A percentile compares a stretch with the other conserved stretches of the same genome.
Evolutionary conservation across 2,888 invertebrate species (phyloP).

Genomic region (Sipha maydis): DNA sequence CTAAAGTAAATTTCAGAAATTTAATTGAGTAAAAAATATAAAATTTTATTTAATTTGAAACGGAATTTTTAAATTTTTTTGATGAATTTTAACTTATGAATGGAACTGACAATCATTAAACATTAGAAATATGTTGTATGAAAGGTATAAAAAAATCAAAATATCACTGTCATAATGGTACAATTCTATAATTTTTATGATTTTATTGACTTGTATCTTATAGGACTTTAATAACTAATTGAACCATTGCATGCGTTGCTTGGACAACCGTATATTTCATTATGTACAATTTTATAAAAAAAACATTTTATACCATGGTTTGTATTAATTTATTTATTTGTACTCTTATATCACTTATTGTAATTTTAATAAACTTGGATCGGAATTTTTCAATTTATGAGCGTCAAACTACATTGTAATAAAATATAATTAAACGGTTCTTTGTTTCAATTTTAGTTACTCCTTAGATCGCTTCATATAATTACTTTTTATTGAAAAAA

Average conservation of each 20-base stretch:
- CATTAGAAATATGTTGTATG: too few species aligned
- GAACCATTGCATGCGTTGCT: background rate
- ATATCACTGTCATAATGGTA: background rate
- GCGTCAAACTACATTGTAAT: background rate
- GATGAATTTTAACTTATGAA: too few species aligned
- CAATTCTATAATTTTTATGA: background rate
- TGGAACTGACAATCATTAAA: too few species aligned
- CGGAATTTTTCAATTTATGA: conserved; percentile 3
- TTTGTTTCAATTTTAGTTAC: background rate
- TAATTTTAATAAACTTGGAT: background rate
- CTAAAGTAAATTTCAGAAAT: background rate
- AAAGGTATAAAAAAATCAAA: background rate
- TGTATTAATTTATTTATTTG: background rate
- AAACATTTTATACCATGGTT: too few species aligned
- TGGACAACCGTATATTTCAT: background rate
- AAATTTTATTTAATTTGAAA: background rate
- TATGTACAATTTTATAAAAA: background rate
- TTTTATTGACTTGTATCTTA: background rate
- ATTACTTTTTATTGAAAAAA: conserved; percentile 36
- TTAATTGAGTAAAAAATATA: background rate
- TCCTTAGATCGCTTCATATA: background rate
- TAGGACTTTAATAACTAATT: background rate
- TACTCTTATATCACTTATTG: background rate
- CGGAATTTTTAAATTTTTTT: background rate
- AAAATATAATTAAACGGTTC: background rate